Evolutionary conservation across 2,888 invertebrate genomes (phyloP).

Genomic region (Trilocha varians): DNA sequence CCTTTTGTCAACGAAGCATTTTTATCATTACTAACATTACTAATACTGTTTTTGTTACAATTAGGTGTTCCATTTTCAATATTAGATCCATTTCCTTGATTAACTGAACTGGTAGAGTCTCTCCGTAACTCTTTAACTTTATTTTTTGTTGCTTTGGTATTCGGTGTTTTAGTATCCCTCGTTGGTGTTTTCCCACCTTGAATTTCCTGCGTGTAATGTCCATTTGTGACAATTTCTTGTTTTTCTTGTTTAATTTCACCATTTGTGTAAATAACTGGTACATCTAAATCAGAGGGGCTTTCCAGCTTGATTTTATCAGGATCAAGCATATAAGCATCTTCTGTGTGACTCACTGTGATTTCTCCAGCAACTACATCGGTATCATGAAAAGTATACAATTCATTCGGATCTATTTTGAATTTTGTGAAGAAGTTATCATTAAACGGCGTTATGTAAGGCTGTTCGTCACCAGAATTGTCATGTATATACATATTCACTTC

Average conservation of each 20-base stretch:
- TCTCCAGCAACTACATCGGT: conserved; percentile 64
- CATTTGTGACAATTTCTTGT: conserved; percentile 43
- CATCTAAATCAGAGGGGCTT: conserved; percentile 45
- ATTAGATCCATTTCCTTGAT: conserved; percentile 34
- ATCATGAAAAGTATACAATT: conserved; percentile 67
- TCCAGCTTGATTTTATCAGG: conserved; percentile 42
- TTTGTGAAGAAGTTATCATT: conserved; percentile 64
- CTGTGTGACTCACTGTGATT: conserved; percentile 65
- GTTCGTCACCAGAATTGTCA: conserved; percentile 58
- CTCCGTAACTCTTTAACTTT: conserved; percentile 35
- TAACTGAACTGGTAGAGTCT: conserved; percentile 30
- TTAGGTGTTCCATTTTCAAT: conserved; percentile 24
- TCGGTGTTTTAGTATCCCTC: conserved; percentile 37
- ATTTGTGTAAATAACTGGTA: conserved; percentile 41
- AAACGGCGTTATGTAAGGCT: conserved; percentile 53
- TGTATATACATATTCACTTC: conserved; percentile 63
- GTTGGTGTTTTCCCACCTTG: too few relatives aligned
- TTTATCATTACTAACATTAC: conserved; percentile 42
- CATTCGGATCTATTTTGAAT: conserved; percentile 69
- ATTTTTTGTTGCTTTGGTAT: conserved; percentile 51
- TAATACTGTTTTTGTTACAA: conserved; percentile 51
- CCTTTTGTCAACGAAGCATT: conserved; percentile 29
- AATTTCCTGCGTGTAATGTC: conserved; percentile 42
- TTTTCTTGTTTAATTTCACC: conserved; percentile 47
- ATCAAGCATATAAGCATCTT: conserved; percentile 57